phyloP scores from a whole-genome alignment of 2,113 vertebrate species.

The Thomomys bottae region DNA sequence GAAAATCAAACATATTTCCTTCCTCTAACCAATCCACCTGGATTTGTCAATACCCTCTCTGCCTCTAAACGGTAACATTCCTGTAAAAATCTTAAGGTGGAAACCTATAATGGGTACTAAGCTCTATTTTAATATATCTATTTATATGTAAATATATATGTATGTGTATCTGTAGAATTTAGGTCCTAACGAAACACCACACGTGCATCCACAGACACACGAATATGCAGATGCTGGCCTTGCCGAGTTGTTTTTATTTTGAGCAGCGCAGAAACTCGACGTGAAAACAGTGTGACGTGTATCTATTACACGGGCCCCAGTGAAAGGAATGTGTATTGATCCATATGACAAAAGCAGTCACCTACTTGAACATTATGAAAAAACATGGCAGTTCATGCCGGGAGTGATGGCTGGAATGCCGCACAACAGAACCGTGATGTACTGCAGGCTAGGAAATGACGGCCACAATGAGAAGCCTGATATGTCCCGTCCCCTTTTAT shows the following conservation, averaged over 20 bases:
- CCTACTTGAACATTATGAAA: background rate
- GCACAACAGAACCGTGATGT: background rate
- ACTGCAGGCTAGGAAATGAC: background rate
- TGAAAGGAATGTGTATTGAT: background rate
- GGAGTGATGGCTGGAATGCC: background rate
- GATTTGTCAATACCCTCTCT: background rate
- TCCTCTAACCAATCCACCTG: background rate
- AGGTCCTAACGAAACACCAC: no score
- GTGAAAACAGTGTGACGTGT: background rate
- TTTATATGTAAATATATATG: background rate
- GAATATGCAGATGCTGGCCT: background rate
- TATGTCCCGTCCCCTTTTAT: background rate
- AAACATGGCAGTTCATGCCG: background rate
- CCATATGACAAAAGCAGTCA: background rate
- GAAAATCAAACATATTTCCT: background rate
- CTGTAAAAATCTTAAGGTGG: background rate
- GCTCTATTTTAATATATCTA: background rate
- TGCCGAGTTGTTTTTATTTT: background rate
- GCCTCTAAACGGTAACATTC: background rate
- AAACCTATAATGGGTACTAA: background rate
- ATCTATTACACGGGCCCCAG: background rate
- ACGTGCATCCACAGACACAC: background rate
- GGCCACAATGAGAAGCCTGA: background rate
- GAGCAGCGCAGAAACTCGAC: background rate
- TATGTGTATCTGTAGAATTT: background rate